Evolutionary conservation across 2,888 invertebrate genomes (phyloP).

Genomic region (Teleiodes luculella): DNA sequence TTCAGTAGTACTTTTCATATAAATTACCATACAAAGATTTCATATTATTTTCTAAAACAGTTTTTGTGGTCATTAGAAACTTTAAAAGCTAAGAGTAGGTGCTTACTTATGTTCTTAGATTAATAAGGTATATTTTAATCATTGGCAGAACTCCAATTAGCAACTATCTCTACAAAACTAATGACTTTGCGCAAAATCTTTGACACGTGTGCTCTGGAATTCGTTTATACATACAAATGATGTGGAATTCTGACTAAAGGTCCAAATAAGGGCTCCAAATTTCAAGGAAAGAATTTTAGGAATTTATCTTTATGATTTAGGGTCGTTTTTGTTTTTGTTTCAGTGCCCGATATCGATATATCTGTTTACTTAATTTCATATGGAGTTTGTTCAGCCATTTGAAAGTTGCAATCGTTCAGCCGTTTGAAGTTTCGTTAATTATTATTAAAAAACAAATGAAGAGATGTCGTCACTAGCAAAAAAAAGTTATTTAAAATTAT

Average conservation of each 20-base stretch:
- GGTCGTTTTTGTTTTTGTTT: conserved; percentile 19
- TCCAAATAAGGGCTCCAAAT: conserved; percentile 45
- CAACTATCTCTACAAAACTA: conserved; percentile 20
- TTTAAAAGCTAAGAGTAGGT: too few species aligned
- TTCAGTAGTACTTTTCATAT: neutral
- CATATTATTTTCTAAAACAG: neutral
- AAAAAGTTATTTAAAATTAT: too few species aligned
- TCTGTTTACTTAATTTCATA: too few species aligned
- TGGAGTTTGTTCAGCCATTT: too few species aligned
- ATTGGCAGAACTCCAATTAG: conserved; percentile 22
- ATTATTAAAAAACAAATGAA: too few species aligned
- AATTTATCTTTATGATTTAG: conserved; percentile 59
- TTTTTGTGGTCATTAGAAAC: too few species aligned
- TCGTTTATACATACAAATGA: conserved; percentile 46
- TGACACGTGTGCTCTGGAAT: conserved; percentile 33
- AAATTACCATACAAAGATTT: neutral
- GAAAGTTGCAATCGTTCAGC: too few species aligned
- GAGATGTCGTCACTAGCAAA: too few species aligned
- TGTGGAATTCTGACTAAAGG: conserved; percentile 47
- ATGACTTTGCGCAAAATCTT: conserved; percentile 27
- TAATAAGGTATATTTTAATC: neutral
- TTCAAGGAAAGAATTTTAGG: conserved; percentile 34
- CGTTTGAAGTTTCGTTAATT: too few species aligned
- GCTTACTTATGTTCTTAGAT: too few species aligned
- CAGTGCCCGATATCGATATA: too few species aligned